phyloP scores from a whole-genome alignment of 2,113 vertebrate genomes.

The Nettapus auritus region DNA sequence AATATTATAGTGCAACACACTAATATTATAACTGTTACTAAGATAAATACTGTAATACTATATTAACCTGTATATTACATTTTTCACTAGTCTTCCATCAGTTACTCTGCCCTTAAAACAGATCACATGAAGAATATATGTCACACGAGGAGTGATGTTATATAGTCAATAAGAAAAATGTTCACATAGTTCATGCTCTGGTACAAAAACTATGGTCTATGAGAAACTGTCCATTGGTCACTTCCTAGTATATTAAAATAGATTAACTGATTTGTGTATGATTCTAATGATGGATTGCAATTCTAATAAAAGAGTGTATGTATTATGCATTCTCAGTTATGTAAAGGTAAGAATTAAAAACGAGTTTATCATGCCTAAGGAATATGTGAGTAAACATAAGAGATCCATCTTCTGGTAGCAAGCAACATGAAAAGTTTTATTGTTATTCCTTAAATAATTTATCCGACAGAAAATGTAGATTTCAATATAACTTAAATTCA shows the following conservation, averaged over 20 bases:
- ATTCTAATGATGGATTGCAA: neutral
- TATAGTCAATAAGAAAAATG: neutral
- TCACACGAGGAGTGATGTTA: neutral
- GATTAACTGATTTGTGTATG: neutral
- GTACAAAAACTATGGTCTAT: neutral
- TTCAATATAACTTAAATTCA: neutral
- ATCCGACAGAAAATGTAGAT: neutral
- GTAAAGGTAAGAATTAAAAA: neutral
- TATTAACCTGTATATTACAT: neutral
- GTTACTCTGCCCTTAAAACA: neutral
- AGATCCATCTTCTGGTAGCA: accelerated
- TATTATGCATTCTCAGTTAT: neutral
- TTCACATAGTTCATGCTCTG: neutral
- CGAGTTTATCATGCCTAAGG: accelerated
- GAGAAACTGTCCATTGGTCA: neutral
- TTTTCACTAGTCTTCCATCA: neutral
- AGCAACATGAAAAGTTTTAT: accelerated
- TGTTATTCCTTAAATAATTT: neutral
- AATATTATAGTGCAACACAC: too few species aligned
- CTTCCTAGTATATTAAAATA: neutral
- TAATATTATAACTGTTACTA: too few species aligned
- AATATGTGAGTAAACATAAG: neutral
- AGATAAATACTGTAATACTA: neutral
- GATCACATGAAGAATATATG: neutral
- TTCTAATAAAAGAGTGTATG: neutral